Evolutionary conservation across 2,113 vertebrate genomes (phyloP).

Genomic region (Tragelaphus buxtoni): DNA sequence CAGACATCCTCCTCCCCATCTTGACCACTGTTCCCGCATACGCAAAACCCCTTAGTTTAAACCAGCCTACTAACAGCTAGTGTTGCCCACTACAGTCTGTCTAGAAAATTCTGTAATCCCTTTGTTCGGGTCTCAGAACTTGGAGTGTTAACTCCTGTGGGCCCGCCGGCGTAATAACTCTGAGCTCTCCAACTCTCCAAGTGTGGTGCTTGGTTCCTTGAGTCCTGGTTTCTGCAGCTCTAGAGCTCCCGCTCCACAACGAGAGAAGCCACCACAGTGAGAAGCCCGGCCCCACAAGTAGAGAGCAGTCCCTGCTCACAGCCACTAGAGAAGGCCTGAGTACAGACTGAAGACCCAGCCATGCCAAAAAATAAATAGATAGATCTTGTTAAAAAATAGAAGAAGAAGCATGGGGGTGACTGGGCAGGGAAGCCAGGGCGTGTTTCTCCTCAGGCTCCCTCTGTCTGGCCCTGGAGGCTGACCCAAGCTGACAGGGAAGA

Average conservation of each 20-base stretch:
- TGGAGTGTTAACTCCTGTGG: neutral
- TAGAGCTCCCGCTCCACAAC: rapidly evolving
- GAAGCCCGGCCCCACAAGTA: neutral
- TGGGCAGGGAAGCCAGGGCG: neutral
- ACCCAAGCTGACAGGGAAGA: neutral
- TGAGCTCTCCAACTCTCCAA: neutral
- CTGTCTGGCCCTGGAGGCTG: neutral
- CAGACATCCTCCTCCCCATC: neutral
- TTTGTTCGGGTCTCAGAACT: rapidly evolving
- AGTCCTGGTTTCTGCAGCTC: neutral
- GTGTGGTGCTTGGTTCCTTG: neutral
- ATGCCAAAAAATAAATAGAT: too few relatives aligned
- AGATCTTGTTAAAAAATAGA: neutral
- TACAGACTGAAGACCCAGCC: neutral
- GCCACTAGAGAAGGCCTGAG: neutral
- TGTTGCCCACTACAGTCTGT: neutral
- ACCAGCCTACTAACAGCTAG: neutral
- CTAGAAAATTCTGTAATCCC: neutral
- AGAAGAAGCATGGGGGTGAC: neutral
- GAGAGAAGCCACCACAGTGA: neutral
- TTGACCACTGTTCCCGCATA: neutral
- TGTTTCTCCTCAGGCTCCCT: neutral
- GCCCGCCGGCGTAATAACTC: rapidly evolving
- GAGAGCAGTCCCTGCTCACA: neutral
- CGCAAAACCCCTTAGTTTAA: neutral